phyloP scores from a whole-genome alignment of 2,888 invertebrate species.

The Oscheius myriophilus region DNA sequence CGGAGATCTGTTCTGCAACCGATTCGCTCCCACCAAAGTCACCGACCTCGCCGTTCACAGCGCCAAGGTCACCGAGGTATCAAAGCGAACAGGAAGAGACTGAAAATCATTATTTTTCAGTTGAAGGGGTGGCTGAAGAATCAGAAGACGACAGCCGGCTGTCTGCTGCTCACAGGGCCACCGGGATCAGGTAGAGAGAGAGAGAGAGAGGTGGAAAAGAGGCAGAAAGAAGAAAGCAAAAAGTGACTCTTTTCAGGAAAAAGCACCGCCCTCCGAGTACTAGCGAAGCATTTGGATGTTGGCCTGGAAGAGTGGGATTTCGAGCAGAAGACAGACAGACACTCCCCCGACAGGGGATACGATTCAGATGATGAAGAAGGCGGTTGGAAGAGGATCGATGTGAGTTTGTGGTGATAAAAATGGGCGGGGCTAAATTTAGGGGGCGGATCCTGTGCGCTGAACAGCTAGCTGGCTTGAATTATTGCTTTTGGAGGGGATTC shows the following conservation, averaged over 20 bases:
- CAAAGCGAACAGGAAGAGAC: no score
- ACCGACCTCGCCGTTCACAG: conserved; percentile 24
- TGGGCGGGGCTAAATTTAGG: no score
- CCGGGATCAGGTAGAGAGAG: conserved; percentile 19
- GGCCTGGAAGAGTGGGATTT: conserved; percentile 13
- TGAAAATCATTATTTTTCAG: conserved; percentile 2
- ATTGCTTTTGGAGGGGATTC: no score
- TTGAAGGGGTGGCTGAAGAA: conserved; percentile 2
- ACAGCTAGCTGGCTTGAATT: no score
- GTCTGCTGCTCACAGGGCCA: conserved; percentile 21
- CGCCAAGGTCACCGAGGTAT: conserved; percentile 19
- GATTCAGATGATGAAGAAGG: no score
- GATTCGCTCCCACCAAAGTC: conserved; percentile 9
- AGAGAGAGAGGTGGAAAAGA: no score
- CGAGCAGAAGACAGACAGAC: background rate
- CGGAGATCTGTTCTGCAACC: background rate
- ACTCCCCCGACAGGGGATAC: no score
- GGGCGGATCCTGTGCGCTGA: no score
- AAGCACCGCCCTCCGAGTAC: conserved; percentile 9
- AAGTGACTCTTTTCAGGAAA: conserved; percentile 16
- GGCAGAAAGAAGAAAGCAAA: no score
- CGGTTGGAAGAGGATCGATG: no score
- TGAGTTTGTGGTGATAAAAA: no score
- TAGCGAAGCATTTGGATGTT: background rate
- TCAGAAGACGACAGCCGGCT: background rate